A percentile compares a stretch with the other conserved stretches of the same genome.
These are phyloP conservation scores for Rhagium mordax DNA, from an alignment of 2,888 invertebrate genomes.

Conservation along the genomic window DNA sequence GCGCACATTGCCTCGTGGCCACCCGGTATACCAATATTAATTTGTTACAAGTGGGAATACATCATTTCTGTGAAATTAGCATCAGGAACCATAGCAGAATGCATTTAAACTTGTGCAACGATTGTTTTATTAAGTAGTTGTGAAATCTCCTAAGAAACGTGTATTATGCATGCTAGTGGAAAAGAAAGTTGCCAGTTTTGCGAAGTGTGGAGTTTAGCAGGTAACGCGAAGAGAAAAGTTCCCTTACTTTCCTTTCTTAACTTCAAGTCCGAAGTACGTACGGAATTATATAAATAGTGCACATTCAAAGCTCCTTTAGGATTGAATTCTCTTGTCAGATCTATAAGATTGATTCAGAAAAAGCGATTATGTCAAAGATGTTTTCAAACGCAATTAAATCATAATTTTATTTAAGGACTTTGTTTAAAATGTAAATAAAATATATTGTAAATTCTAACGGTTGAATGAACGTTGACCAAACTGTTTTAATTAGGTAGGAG, in stretches of 20 bases:
- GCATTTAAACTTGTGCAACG: background rate
- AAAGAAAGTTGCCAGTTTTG: background rate
- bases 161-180: conserved; percentile 9
- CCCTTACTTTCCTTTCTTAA: background rate
- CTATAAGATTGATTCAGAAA: too few species aligned
- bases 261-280: background rate
- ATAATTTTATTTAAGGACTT: too few species aligned
- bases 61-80: too few species aligned
- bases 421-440: too few species aligned
- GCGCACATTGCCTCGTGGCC: too few species aligned
- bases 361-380: too few species aligned
- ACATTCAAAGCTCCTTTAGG: background rate
- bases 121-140: background rate
- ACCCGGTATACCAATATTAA: background rate
- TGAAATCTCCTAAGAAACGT: background rate
- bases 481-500: too few species aligned
- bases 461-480: too few species aligned
- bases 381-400: too few species aligned
- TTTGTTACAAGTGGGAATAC: too few species aligned
- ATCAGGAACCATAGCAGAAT: background rate
- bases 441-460: too few species aligned
- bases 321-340: background rate
- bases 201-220: background rate
- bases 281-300: background rate
- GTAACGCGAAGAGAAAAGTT: conserved; percentile 6